These are phyloP conservation scores for Eupeodes luniger DNA, from an alignment of 2,888 invertebrate genomes.

Conservation along the genomic window DNA sequence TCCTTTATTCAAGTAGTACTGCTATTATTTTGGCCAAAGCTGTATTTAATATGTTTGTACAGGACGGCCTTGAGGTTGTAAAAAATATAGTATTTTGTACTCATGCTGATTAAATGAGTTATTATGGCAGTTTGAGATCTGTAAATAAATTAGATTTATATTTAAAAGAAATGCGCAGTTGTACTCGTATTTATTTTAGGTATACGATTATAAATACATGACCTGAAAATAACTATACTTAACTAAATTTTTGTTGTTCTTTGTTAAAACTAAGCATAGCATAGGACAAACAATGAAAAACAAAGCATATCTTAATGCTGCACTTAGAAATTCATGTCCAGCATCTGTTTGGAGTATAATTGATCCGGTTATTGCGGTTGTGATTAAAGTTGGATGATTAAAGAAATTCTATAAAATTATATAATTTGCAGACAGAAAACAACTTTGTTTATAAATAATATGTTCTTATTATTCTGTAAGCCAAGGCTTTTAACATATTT, in stretches of 20 bases:
- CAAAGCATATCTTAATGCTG: slow-evolving; percentile 16
- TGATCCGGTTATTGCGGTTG: slow-evolving; percentile 62
- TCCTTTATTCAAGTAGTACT: no score
- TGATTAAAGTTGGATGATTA: slow-evolving; percentile 43
- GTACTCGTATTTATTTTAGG: neutral
- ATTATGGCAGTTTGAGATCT: slow-evolving; percentile 64
- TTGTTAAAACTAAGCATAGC: neutral
- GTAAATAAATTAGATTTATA: slow-evolving; percentile 51
- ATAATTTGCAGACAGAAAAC: slow-evolving; percentile 31
- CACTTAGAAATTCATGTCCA: slow-evolving; percentile 42
- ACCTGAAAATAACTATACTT: slow-evolving; percentile 10
- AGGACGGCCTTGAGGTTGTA: slow-evolving; percentile 50
- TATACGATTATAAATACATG: neutral
- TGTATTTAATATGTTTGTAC: no score
- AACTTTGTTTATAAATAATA: neutral
- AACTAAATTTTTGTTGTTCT: neutral
- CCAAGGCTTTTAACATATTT: no score
- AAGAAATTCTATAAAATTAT: slow-evolving; percentile 46
- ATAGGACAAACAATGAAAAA: neutral
- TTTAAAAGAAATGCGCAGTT: slow-evolving; percentile 43
- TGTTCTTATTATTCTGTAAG: no score
- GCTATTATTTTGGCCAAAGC: no score
- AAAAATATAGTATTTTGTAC: slow-evolving; percentile 38
- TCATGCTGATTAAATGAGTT: slow-evolving; percentile 68
- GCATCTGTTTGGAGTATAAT: neutral